phyloP scores from a whole-genome alignment of 2,797 vertebrate species.

The Muscicapa comitata region DNA sequence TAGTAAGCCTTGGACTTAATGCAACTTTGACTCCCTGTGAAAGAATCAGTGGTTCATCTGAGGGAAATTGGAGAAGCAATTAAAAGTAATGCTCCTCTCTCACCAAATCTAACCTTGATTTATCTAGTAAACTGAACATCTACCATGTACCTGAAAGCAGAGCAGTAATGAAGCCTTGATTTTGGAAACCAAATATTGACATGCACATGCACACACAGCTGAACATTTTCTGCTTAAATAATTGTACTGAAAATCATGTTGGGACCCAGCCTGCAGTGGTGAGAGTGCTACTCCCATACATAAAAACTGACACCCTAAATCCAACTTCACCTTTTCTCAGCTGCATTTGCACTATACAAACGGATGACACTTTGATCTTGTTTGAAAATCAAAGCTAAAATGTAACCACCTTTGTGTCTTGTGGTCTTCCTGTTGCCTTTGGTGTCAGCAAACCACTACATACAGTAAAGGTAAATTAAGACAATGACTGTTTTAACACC shows the following conservation, averaged over 20 bases:
- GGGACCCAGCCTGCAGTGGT: not conserved
- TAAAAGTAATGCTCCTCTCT: conserved; percentile 25
- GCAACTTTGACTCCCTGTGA: not conserved
- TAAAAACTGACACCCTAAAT: not conserved
- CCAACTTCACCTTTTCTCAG: not conserved
- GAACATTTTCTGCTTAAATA: not conserved
- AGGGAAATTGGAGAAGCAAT: not conserved
- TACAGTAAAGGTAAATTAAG: not conserved
- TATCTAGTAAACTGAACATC: not conserved
- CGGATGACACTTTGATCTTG: not conserved
- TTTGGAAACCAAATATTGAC: not conserved
- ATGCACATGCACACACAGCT: not conserved
- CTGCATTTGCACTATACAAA: not conserved
- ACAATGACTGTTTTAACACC: not conserved
- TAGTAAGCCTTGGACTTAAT: not conserved
- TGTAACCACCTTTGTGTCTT: not conserved
- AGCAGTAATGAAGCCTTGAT: not conserved
- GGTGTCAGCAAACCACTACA: not conserved
- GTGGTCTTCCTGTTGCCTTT: not conserved
- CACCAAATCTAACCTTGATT: not conserved
- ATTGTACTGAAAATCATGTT: not conserved
- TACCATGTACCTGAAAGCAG: not conserved
- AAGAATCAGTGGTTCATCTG: conserved; percentile 11
- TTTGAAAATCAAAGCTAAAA: not conserved
- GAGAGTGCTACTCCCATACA: not conserved